phyloP scores from a whole-genome alignment of 2,113 vertebrate genomes.

The Hippocampus barbouri region DNA sequence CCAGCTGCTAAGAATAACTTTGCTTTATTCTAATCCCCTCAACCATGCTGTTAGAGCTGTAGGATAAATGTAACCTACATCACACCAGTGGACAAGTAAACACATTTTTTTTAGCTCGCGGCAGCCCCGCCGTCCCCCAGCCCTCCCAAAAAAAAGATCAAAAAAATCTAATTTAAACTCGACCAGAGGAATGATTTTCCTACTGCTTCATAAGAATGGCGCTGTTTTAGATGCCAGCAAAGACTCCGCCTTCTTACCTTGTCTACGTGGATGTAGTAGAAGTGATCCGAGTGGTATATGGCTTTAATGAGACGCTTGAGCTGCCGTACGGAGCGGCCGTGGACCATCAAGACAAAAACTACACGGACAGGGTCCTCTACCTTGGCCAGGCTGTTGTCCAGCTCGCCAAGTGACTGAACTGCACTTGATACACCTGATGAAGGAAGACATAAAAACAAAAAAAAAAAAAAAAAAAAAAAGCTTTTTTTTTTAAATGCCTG shows the following conservation, averaged over 20 bases:
- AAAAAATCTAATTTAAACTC: neutral
- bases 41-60: constrained; percentile 26
- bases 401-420: constrained; percentile 78
- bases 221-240: neutral
- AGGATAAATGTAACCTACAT: constrained; percentile 39
- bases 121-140: neutral
- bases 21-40: constrained; percentile 48
- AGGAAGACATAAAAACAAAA: neutral
- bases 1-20: constrained; percentile 54
- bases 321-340: constrained; percentile 88
- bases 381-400: constrained; percentile 68
- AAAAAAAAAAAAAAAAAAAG: neutral
- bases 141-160: neutral
- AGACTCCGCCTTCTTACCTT: constrained; percentile 70
- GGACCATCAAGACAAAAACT: constrained; percentile 90
- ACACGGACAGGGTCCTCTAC: constrained; percentile 82
- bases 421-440: constrained; percentile 78
- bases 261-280: constrained; percentile 96
- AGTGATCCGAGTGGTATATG: constrained; percentile 90
- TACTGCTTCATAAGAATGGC: neutral
- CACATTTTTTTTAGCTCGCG: constrained; percentile 20
- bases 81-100: constrained; percentile 22
- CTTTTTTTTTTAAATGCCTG: neutral
- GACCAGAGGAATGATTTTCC: neutral
- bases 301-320: constrained; percentile 93